These are phyloP conservation scores for Xerus inauris DNA, from an alignment of 2,113 vertebrate species.

Conservation along the genomic window DNA sequence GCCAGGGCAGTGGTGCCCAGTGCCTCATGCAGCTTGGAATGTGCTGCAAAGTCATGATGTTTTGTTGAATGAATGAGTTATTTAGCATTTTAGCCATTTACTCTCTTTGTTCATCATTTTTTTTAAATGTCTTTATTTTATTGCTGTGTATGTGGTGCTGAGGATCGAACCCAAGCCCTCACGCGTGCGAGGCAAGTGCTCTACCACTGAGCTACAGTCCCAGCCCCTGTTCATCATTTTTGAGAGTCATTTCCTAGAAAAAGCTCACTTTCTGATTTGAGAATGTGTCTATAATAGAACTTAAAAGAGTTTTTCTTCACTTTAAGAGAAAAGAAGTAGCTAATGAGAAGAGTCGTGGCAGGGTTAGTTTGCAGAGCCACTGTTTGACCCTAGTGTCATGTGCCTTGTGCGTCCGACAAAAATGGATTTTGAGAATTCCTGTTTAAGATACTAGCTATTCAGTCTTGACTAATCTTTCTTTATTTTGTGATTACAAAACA, in stretches of 20 bases:
- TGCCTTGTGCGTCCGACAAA: background rate
- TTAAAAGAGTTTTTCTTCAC: background rate
- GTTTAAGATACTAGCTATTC: background rate
- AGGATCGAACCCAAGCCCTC: too few species aligned
- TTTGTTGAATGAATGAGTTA: background rate
- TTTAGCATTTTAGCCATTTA: background rate
- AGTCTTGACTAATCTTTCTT: conserved; percentile 22
- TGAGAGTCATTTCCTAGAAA: background rate
- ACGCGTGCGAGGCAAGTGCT: too few species aligned
- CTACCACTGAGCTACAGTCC: too few species aligned
- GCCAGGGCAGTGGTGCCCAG: background rate
- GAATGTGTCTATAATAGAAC: background rate
- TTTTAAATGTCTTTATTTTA: too few species aligned
- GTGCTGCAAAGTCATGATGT: background rate
- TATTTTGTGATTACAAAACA: conserved; percentile 17
- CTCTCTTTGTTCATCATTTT: background rate
- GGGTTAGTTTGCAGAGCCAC: background rate
- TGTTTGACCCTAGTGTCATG: background rate
- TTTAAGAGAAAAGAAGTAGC: background rate
- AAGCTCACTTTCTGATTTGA: background rate
- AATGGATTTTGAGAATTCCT: conserved; percentile 8
- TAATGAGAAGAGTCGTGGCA: background rate
- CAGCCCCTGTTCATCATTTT: background rate
- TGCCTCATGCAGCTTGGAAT: background rate
- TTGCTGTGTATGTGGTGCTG: too few species aligned